Percentiles rank a stretch among this genome's conserved stretches.
Evolutionary conservation across 2,888 invertebrate genomes (phyloP).

Genomic region (Lepidonotus clava): DNA sequence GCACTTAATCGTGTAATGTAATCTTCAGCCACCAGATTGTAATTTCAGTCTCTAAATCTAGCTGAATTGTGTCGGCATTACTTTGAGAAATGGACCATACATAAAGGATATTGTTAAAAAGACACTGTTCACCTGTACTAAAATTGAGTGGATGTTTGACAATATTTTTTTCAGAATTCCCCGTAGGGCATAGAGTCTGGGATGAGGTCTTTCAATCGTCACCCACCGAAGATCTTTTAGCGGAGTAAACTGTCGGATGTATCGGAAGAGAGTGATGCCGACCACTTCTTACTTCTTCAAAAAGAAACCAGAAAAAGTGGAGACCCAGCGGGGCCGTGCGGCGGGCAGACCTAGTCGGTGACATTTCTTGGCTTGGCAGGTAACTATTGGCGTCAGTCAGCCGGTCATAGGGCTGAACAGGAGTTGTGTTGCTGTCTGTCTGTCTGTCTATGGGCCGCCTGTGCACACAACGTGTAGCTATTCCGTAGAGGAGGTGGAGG

Average conservation of each 20-base stretch:
- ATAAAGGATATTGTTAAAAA: no score
- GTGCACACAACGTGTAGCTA: slow-evolving; percentile 42
- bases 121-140: no score
- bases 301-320: background rate
- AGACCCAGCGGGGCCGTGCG: background rate
- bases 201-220: slow-evolving; percentile 32
- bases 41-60: no score
- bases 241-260: slow-evolving; percentile 1
- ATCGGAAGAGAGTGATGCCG: background rate
- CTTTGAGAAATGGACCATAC: no score
- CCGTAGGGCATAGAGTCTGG: background rate
- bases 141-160: slow-evolving; percentile 17
- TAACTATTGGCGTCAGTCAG: slow-evolving; percentile 23
- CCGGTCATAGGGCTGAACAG: background rate
- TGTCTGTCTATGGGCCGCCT: background rate
- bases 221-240: background rate
- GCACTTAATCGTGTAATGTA: no score
- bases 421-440: slow-evolving; percentile 35
- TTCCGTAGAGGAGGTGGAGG: background rate
- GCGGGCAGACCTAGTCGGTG: background rate
- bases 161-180: background rate
- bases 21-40: no score
- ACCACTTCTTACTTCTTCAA: background rate
- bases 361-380: background rate
- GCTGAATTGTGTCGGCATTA: no score